phyloP scores from a whole-genome alignment of 2,888 invertebrate species.

The Formica aserva region DNA sequence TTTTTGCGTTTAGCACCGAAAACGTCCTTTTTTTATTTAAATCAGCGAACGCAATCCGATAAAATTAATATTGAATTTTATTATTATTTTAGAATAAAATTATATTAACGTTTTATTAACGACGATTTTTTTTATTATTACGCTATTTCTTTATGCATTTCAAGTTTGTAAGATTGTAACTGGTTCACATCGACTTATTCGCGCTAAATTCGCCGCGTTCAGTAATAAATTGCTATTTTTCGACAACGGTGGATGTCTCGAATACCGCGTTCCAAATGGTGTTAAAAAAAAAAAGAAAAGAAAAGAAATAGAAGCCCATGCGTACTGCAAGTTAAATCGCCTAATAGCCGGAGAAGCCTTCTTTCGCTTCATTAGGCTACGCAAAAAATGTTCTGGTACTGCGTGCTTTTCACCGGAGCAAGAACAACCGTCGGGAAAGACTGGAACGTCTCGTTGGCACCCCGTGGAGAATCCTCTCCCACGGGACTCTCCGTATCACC shows the following conservation, averaged over 20 bases:
- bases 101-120: neutral
- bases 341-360: slow-evolving; percentile 32
- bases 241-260: neutral
- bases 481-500: slow-evolving; percentile 57
- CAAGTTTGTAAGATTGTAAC: neutral
- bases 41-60: neutral
- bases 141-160: neutral
- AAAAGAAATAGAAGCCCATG: neutral
- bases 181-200: neutral
- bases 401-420: slow-evolving; percentile 46
- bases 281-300: neutral
- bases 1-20: neutral
- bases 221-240: slow-evolving; percentile 18
- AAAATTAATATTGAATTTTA: slow-evolving; percentile 13
- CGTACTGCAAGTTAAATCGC: slow-evolving; percentile 26
- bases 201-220: slow-evolving; percentile 13
- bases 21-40: neutral
- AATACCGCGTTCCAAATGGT: slow-evolving; percentile 4
- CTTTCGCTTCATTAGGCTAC: slow-evolving; percentile 40
- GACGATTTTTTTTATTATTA: neutral
- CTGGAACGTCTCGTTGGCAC: slow-evolving; percentile 56
- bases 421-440: slow-evolving; percentile 27
- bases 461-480: slow-evolving; percentile 67
- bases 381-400: slow-evolving; percentile 29
- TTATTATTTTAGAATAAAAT: neutral